Conservation (phyloP, 2,888 invertebrate genomes). For the Gibbula magus region DNA sequence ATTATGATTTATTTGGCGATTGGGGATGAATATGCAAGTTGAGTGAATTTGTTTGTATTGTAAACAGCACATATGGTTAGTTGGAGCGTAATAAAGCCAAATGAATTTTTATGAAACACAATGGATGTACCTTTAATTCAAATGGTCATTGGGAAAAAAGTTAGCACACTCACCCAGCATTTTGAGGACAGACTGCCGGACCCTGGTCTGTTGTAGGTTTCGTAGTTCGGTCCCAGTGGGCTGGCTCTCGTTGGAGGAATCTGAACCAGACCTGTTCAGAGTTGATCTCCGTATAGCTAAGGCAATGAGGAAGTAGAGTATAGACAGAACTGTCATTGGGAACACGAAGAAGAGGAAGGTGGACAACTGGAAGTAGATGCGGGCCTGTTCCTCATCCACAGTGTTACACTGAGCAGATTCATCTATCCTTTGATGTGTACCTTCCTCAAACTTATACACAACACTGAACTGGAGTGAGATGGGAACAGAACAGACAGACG, state of each 20-base stretch:
- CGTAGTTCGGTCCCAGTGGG: slow-evolving; percentile 42
- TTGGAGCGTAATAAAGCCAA: no score
- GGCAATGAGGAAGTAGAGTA: slow-evolving; percentile 81
- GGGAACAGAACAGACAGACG: slow-evolving; percentile 82
- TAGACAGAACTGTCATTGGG: slow-evolving; percentile 89
- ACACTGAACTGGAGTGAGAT: slow-evolving; percentile 84
- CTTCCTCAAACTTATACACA: slow-evolving; percentile 63
- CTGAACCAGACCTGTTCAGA: slow-evolving; percentile 51
- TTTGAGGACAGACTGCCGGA: slow-evolving; percentile 77
- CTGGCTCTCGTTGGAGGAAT: slow-evolving; percentile 42
- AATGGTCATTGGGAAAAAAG: no score
- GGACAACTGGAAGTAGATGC: slow-evolving; percentile 77
- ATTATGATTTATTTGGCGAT: no score
- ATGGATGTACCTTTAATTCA: no score
- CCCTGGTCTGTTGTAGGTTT: slow-evolving; percentile 58
- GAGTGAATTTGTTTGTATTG: no score
- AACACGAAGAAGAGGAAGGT: slow-evolving; percentile 87
- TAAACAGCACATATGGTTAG: no score
- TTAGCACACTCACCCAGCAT: slow-evolving; percentile 79
- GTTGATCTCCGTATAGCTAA: slow-evolving; percentile 65
- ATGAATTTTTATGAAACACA: no score
- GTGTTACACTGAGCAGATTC: slow-evolving; percentile 80
- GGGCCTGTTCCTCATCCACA: slow-evolving; percentile 25
- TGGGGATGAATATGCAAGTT: no score
- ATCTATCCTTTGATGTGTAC: slow-evolving; percentile 74